A percentile compares a stretch with the other conserved stretches of the same genome.
These are phyloP conservation scores for Drosophila aff. DNA, from an alignment of 1,140 invertebrate genomes.

Conservation along the genomic window DNA sequence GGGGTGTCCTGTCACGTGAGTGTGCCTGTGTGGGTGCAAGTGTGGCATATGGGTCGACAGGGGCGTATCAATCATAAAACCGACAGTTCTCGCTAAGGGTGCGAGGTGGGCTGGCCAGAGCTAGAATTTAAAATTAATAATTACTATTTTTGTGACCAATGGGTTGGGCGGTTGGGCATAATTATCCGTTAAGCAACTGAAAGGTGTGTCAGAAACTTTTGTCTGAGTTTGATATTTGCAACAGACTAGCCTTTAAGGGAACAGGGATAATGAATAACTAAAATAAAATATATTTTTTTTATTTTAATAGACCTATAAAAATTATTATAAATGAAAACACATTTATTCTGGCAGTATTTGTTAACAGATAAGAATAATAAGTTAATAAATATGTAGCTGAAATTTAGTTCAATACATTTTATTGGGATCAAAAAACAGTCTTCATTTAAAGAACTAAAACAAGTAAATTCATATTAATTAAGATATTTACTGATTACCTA, in stretches of 20 bases:
- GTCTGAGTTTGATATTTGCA: not conserved
- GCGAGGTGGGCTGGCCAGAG: constrained; percentile 18
- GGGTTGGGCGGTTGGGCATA: constrained; percentile 9
- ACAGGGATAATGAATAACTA: too few species aligned
- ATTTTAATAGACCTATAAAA: too few species aligned
- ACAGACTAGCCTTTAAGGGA: not conserved
- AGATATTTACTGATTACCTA: too few species aligned
- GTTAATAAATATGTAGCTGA: not conserved
- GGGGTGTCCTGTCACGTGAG: constrained; percentile 49
- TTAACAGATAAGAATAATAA: too few species aligned
- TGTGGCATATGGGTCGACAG: constrained; percentile 63
- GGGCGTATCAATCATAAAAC: constrained; percentile 68
- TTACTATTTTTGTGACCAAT: constrained; percentile 48
- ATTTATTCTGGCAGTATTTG: too few species aligned
- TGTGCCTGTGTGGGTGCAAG: constrained; percentile 40
- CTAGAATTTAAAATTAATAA: constrained; percentile 69
- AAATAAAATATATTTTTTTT: too few species aligned
- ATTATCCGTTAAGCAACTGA: not conserved
- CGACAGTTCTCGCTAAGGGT: constrained; percentile 37
- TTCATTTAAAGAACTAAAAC: not conserved
- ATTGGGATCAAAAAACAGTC: too few species aligned
- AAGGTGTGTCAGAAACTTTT: not conserved
- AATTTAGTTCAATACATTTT: not conserved
- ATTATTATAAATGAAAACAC: too few species aligned
- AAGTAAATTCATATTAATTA: not conserved